phyloP scores from a whole-genome alignment of 1,140 invertebrate genomes.

The Bombus difficillimus region DNA sequence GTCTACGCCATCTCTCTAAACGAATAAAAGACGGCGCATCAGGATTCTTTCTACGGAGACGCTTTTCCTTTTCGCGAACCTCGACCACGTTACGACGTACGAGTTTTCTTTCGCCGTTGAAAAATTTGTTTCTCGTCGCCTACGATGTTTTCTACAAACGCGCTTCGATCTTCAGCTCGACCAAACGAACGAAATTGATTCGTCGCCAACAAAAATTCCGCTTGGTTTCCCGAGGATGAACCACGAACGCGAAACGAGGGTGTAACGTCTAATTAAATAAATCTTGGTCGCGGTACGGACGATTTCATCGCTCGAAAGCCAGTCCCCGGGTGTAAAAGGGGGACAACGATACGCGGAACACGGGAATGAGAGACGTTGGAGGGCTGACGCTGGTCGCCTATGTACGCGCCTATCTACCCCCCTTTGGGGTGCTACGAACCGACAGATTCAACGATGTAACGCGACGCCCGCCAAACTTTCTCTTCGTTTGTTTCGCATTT shows the following conservation, averaged over 20 bases:
- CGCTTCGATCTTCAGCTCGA: no score
- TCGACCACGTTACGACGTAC: no score
- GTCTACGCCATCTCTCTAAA: no score
- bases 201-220: not conserved
- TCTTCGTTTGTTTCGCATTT: conserved; percentile 47
- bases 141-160: no score
- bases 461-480: conserved; percentile 70
- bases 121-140: no score
- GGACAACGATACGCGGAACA: conserved; percentile 47
- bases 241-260: not conserved
- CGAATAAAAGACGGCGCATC: no score
- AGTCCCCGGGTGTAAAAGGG: conserved; percentile 56
- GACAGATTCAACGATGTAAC: conserved; percentile 75
- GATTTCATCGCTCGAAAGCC: conserved; percentile 73
- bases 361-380: conserved; percentile 56
- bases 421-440: conserved; percentile 66
- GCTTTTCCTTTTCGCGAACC: no score
- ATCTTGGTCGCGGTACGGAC: conserved; percentile 66
- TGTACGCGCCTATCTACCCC: conserved; percentile 53
- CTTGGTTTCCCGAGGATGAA: not conserved
- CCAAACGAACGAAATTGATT: no score
- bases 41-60: no score
- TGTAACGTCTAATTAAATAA: conserved; percentile 71
- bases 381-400: conserved; percentile 55
- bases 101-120: no score